phyloP scores from a whole-genome alignment of 2,113 vertebrate genomes.

The Cephalophus harveyi region DNA sequence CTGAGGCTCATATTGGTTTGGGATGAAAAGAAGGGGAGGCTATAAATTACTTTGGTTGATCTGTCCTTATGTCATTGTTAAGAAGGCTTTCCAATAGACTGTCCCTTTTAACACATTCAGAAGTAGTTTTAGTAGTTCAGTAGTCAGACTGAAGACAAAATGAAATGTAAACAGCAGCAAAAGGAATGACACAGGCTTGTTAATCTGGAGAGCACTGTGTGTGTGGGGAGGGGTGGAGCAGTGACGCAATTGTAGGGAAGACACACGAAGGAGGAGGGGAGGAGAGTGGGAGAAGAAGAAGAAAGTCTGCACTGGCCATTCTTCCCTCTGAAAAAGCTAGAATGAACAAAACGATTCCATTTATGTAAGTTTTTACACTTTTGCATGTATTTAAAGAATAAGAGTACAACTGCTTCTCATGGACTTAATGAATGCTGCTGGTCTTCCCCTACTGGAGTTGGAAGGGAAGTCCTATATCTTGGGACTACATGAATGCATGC shows the following conservation, averaged over 20 bases:
- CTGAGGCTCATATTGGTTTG: neutral
- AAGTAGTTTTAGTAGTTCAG: slow-evolving; percentile 2
- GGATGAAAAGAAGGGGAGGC: neutral
- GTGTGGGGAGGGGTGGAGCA: neutral
- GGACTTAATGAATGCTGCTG: neutral
- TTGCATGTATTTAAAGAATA: neutral
- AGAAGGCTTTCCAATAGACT: neutral
- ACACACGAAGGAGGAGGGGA: too few relatives aligned
- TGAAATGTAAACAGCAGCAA: neutral
- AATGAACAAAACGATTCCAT: neutral
- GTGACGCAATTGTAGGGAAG: neutral
- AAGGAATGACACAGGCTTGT: neutral
- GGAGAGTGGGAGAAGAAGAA: neutral
- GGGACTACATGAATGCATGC: neutral
- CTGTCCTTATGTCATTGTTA: neutral
- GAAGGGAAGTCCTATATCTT: neutral
- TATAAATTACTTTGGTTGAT: neutral
- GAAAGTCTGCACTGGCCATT: neutral
- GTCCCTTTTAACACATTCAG: neutral
- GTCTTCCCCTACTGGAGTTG: neutral
- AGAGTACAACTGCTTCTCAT: neutral
- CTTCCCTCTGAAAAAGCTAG: neutral
- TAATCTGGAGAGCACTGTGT: neutral
- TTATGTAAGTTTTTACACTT: neutral
- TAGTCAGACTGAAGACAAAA: neutral